A percentile compares a stretch with the other conserved stretches of the same genome.
These are phyloP conservation scores for Vipera latastei DNA, from an alignment of 2,797 vertebrate species.

Conservation along the genomic window DNA sequence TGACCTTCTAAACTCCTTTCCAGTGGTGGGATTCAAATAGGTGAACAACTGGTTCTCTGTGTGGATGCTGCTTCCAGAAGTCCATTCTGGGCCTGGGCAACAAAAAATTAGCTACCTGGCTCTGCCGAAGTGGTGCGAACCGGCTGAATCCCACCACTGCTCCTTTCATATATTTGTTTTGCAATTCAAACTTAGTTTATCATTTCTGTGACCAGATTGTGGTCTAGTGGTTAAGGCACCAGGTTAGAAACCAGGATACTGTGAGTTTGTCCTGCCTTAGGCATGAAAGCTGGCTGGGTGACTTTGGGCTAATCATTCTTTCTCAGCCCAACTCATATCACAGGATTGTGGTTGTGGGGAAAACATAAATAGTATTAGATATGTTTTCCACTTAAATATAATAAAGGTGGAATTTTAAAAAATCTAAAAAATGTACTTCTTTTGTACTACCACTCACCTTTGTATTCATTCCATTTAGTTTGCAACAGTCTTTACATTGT, in stretches of 20 bases:
- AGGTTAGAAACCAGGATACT: not conserved
- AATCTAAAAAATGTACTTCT: not conserved
- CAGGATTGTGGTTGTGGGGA: not conserved
- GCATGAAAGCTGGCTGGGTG: not conserved
- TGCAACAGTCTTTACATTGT: not conserved
- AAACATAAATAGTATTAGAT: not conserved
- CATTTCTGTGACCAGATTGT: not conserved
- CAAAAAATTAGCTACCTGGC: too few relatives aligned
- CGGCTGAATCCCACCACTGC: too few relatives aligned
- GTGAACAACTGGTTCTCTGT: too few relatives aligned
- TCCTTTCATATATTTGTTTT: not conserved
- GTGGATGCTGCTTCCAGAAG: too few relatives aligned
- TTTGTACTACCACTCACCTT: not conserved
- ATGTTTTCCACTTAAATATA: not conserved
- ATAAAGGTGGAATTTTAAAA: not conserved
- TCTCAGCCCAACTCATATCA: not conserved
- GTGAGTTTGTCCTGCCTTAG: not conserved
- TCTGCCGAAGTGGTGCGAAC: too few relatives aligned
- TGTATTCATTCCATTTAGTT: not conserved
- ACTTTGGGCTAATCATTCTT: not conserved
- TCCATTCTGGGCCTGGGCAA: too few relatives aligned
- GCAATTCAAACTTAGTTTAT: not conserved
- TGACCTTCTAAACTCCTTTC: not conserved
- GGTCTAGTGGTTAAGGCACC: not conserved
- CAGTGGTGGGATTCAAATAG: too few relatives aligned